Evolutionary conservation across 2,113 vertebrate species (phyloP).

Genomic region (Sminthopsis crassicaudata): DNA sequence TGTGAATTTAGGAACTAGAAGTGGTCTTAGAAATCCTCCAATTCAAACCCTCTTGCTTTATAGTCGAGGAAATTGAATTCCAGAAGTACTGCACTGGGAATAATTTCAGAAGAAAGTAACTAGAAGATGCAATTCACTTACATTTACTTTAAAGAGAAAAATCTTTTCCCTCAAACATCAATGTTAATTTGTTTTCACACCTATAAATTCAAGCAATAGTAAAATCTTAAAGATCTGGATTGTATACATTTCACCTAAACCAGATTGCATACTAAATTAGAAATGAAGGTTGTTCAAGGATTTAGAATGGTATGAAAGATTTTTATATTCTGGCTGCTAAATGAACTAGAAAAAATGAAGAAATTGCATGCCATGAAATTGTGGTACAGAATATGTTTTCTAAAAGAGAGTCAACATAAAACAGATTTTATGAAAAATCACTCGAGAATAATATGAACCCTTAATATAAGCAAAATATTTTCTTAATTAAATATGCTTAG

Average conservation of each 20-base stretch:
- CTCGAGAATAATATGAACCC: neutral
- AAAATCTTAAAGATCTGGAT: conserved; percentile 35
- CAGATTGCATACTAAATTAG: neutral
- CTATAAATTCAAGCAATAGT: conserved; percentile 41
- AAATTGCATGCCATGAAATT: neutral
- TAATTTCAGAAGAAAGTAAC: conserved; percentile 43
- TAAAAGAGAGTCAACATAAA: conserved; percentile 15
- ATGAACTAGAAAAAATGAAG: conserved; percentile 19
- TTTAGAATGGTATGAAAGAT: conserved; percentile 26
- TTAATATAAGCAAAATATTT: conserved; percentile 40
- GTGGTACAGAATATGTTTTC: conserved; percentile 17
- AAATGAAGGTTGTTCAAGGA: neutral
- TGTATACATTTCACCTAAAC: conserved; percentile 52
- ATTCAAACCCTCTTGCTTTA: neutral
- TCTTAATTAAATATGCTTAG: conserved; percentile 19
- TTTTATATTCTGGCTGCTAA: neutral
- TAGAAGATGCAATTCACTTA: conserved; percentile 58
- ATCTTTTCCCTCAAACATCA: neutral
- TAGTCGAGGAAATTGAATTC: neutral
- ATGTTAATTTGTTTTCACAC: conserved; percentile 63
- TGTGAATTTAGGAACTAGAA: neutral
- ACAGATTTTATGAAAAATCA: conserved; percentile 27
- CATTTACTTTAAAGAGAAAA: conserved; percentile 19
- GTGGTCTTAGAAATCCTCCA: neutral
- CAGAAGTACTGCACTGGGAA: conserved; percentile 28